Evolutionary conservation across 2,888 invertebrate species (phyloP).

Genomic region (Choristoneura rosaceana): DNA sequence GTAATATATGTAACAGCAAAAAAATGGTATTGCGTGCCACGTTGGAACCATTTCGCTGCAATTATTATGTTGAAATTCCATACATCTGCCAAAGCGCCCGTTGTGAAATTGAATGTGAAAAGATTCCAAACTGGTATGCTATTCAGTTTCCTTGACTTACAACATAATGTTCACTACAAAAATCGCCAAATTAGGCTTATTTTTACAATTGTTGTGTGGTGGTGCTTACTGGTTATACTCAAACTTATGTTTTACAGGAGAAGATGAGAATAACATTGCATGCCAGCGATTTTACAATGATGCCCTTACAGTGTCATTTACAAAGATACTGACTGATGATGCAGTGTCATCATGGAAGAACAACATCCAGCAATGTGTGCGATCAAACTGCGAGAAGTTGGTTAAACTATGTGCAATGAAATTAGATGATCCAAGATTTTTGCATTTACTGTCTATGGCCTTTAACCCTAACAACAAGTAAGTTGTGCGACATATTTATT

Average conservation of each 20-base stretch:
- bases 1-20: too few species aligned
- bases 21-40: too few species aligned
- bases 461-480: conserved; percentile 98
- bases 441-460: conserved; percentile 96
- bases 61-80: too few species aligned
- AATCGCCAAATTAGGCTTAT: too few species aligned
- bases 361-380: conserved; percentile 98
- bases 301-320: conserved; percentile 96
- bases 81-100: too few species aligned
- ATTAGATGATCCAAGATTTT: conserved; percentile 96
- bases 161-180: too few species aligned
- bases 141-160: too few species aligned
- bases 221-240: not conserved
- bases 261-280: conserved; percentile 94
- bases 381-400: conserved; percentile 96
- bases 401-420: conserved; percentile 97
- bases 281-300: conserved; percentile 98
- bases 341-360: conserved; percentile 99
- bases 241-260: conserved; percentile 81
- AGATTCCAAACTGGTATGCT: too few species aligned
- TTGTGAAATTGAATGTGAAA: too few species aligned
- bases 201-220: not conserved
- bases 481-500: conserved; percentile 58
- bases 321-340: conserved; percentile 98
- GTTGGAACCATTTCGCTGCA: too few species aligned